Conservation (phyloP, 1,140 invertebrate genomes). For the Magallana gigas region DNA sequence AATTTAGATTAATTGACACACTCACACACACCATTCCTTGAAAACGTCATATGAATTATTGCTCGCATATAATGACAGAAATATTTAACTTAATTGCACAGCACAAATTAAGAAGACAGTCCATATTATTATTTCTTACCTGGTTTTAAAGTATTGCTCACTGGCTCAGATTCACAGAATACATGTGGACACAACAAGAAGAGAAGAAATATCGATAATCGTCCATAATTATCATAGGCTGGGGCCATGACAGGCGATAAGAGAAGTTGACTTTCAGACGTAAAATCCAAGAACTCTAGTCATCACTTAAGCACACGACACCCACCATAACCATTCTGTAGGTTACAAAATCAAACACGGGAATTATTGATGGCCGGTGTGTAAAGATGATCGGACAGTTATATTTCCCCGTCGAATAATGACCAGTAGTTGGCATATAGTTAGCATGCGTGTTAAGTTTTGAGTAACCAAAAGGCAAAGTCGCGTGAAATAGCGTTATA, state of each 20-base stretch:
- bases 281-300: slow-evolving; percentile 5
- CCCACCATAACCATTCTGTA: not conserved
- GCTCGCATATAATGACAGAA: no score
- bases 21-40: no score
- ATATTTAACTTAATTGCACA: no score
- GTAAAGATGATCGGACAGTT: slow-evolving; percentile 1
- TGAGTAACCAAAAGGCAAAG: slow-evolving; percentile 32
- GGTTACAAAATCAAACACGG: slow-evolving; percentile 4
- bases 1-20: no score
- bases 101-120: no score
- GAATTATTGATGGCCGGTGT: not conserved
- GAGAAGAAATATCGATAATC: not conserved
- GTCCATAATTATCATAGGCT: slow-evolving; percentile 21
- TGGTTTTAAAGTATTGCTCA: not conserved
- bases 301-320: not conserved
- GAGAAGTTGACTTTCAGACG: slow-evolving; percentile 1
- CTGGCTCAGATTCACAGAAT: not conserved
- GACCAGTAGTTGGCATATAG: slow-evolving; percentile 24
- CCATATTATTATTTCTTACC: not conserved
- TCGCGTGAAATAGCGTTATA: slow-evolving; percentile 35
- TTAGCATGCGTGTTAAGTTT: slow-evolving; percentile 33
- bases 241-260: not conserved
- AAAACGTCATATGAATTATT: no score
- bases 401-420: slow-evolving; percentile 21
- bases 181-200: not conserved